phyloP scores from a whole-genome alignment of 2,113 vertebrate genomes.

The Neogale vison region DNA sequence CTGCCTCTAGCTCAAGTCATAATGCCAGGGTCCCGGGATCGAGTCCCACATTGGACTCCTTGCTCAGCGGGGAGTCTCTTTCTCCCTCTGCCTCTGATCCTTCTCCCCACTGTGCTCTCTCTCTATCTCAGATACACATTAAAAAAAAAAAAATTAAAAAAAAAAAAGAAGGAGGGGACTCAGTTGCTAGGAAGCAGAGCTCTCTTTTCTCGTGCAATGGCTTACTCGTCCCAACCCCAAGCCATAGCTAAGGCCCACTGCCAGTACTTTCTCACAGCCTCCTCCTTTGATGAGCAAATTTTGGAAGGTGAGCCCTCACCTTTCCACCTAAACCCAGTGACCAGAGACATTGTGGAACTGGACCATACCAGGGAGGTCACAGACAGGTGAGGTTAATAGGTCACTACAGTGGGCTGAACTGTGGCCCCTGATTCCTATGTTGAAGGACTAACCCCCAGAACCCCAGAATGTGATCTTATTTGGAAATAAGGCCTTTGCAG shows the following conservation, averaged over 20 bases:
- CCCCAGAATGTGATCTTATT: background rate
- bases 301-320: background rate
- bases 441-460: background rate
- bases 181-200: background rate
- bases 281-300: background rate
- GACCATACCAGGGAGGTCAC: background rate
- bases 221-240: rapidly evolving
- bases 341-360: background rate
- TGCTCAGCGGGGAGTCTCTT: background rate
- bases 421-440: background rate
- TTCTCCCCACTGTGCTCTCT: background rate
- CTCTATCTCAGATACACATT: background rate
- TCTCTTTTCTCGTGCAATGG: background rate
- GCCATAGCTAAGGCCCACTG: rapidly evolving
- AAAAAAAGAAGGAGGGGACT: too few species aligned
- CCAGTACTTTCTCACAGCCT: background rate
- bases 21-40: background rate
- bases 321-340: background rate
- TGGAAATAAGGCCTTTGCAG: background rate
- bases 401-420: too few species aligned
- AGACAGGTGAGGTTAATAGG: background rate
- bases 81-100: background rate
- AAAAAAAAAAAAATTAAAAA: background rate
- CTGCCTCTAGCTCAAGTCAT: background rate
- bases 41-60: background rate